Percentiles rank a stretch among this genome's conserved stretches.
Evolutionary conservation across 1,140 invertebrate genomes (phyloP).

Genomic region (Matsumurasca onukii): DNA sequence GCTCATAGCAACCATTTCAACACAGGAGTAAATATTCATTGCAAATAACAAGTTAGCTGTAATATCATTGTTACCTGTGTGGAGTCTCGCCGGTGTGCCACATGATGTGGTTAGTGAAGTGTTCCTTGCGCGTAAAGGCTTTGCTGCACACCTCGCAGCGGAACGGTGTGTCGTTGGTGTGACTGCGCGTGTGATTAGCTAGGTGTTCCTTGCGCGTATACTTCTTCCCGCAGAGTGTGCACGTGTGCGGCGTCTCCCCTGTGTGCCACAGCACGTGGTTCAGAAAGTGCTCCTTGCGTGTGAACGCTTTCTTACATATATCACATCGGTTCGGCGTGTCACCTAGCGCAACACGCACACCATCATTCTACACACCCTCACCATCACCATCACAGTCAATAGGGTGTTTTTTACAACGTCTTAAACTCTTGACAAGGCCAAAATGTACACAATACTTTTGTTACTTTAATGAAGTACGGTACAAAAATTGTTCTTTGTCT

Average conservation of each 20-base stretch:
- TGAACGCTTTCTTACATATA: slow-evolving; percentile 68
- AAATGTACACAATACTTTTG: no score
- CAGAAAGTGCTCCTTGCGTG: slow-evolving; percentile 64
- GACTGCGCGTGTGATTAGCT: slow-evolving; percentile 73
- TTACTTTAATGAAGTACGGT: no score
- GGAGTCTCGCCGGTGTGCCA: slow-evolving; percentile 62
- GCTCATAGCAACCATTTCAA: no score
- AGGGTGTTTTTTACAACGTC: no score
- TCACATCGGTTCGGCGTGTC: slow-evolving; percentile 73
- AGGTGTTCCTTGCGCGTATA: slow-evolving; percentile 76
- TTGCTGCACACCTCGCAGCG: slow-evolving; percentile 75
- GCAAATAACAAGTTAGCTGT: no score
- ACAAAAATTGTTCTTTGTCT: no score
- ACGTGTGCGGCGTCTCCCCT: slow-evolving; percentile 43
- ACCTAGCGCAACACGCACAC: slow-evolving; percentile 40
- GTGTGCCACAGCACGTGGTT: slow-evolving; percentile 65
- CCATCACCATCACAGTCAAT: no score
- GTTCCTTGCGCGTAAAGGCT: slow-evolving; percentile 44
- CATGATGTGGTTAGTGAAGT: slow-evolving; percentile 46
- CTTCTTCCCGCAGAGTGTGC: slow-evolving; percentile 68
- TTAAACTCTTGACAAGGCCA: no score
- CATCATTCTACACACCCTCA: neutral
- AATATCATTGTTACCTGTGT: slow-evolving; percentile 62
- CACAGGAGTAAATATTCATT: no score
- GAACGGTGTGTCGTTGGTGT: slow-evolving; percentile 63